Conservation (phyloP, 2,797 vertebrate species). For the Pseudomugil tenellus region DNA sequence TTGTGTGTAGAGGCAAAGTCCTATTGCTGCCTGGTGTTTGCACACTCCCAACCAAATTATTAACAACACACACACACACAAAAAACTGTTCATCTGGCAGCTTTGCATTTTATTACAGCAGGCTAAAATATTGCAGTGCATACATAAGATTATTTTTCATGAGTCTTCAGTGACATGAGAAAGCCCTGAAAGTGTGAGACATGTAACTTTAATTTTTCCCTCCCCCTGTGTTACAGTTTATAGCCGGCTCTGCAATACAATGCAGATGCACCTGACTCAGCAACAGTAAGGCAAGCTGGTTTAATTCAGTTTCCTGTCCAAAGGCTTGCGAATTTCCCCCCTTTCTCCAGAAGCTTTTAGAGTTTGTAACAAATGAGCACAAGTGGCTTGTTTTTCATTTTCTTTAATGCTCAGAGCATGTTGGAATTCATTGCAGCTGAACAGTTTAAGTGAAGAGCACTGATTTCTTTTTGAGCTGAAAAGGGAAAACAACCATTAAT, state of each 20-base stretch:
- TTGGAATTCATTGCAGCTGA: neutral
- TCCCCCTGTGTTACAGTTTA: constrained; percentile 31
- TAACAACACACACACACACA: constrained; percentile 3
- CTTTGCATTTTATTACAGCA: constrained; percentile 42
- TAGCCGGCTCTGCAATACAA: constrained; percentile 29
- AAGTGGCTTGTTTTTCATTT: constrained; percentile 18
- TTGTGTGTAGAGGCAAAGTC: constrained; percentile 5
- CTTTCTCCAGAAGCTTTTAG: constrained; percentile 24
- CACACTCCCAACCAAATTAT: constrained; percentile 23
- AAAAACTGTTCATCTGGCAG: constrained; percentile 11
- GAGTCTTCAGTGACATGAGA: constrained; percentile 15
- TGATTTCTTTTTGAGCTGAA: constrained; percentile 7
- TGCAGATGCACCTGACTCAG: constrained; percentile 28
- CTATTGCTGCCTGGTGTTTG: constrained; percentile 2
- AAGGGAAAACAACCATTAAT: constrained; percentile 12
- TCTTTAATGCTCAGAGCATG: constrained; percentile 2
- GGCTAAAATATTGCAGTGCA: constrained; percentile 4
- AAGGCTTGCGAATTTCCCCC: constrained; percentile 23
- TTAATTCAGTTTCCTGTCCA: constrained; percentile 10
- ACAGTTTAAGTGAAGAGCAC: neutral
- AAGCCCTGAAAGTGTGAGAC: constrained; percentile 35
- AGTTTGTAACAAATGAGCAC: constrained; percentile 33
- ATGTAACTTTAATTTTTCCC: constrained; percentile 45
- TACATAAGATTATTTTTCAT: neutral
- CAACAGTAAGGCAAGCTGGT: constrained; percentile 29